Evolutionary conservation across 2,113 vertebrate genomes (phyloP), one percentile per base, ranked within the genome.

Genomic region (Saimiri boliviensis): DNA sequence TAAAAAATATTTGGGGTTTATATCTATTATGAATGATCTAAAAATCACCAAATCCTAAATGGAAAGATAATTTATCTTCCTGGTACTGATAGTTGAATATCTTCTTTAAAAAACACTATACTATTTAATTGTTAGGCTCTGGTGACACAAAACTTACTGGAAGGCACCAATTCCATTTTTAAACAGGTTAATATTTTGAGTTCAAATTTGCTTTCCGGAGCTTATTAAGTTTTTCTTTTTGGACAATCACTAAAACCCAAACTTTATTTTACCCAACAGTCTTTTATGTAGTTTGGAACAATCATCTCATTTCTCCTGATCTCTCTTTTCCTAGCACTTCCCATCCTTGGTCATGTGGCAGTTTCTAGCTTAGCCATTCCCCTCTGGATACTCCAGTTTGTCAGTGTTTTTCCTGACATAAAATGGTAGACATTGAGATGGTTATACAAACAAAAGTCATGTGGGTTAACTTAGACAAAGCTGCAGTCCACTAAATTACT

Each of bases 11-110:
- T 77, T 68, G 13, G 17, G 4, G 12, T 86, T 97, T 76, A 68
- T 81, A 92, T 2, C 40, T 84, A 58, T 45, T 73, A 40, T 37
- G 13, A n/a, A 56, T 86, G 9, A 89, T 74, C 11, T 74, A 58
- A 94, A 93, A 96, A 56, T 95, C 14, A 66, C 21, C 8, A n/a
- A 81, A 83, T 91, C 25, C n/a, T 70, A 76, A 93, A n/a, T 32
- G 70, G 23, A 19, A 90, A 63, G n/a, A 81, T 37, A 84, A 90
- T 30, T 76, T 76, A 49, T 94, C 49, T 19, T 8, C 60, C 23
- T 76, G 20, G 30, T 80, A 45, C 16, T 85, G 56, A 81, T 52
- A 35, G 85, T 70, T 60, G 40, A 95, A 76, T 0, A 74, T 5
- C 45, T 16, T 91, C 52, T 37, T 63, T 37, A 60, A 63, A 76